Conservation (phyloP, 2,888 invertebrate genomes). For the Megaustenia siamemsis region DNA sequence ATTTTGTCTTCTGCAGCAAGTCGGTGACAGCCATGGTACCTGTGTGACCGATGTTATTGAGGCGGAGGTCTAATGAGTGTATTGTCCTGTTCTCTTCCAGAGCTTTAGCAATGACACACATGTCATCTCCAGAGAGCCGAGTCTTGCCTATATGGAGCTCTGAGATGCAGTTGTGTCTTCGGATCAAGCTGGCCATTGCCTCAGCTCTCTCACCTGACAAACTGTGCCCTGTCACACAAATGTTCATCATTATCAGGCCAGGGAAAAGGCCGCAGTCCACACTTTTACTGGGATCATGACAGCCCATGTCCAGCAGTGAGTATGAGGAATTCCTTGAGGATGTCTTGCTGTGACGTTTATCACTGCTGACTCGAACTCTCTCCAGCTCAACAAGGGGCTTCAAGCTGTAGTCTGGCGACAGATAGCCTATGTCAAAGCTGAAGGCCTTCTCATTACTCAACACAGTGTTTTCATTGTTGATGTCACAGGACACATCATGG, state of each 20-base stretch:
- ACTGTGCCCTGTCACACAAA: constrained; percentile 73
- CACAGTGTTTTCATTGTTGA: constrained; percentile 61
- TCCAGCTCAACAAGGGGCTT: constrained; percentile 75
- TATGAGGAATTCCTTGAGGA: constrained; percentile 67
- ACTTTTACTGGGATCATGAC: constrained; percentile 50
- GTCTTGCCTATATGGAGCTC: constrained; percentile 76
- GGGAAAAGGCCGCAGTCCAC: constrained; percentile 55
- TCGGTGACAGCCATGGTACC: constrained; percentile 70
- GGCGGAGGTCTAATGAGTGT: constrained; percentile 72
- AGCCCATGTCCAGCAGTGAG: constrained; percentile 63
- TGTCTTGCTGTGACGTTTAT: constrained; percentile 63
- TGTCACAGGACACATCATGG: constrained; percentile 63
- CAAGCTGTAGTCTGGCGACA: constrained; percentile 69
- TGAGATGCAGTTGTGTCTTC: constrained; percentile 70
- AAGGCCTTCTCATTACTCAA: constrained; percentile 72
- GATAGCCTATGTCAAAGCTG: constrained; percentile 75
- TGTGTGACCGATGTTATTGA: constrained; percentile 72
- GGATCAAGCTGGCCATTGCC: constrained; percentile 68
- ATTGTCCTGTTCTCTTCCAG: constrained; percentile 66
- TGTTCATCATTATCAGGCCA: constrained; percentile 73
- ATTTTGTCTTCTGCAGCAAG: constrained; percentile 66
- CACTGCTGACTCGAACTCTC: constrained; percentile 62
- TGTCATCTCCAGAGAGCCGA: constrained; percentile 69
- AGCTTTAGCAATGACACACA: constrained; percentile 66
- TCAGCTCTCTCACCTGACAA: constrained; percentile 68